Evolutionary conservation across 2,797 vertebrate genomes (phyloP), one percentile per base, ranked within the genome.

Genomic region (Parotocinclus haroldoi): DNA sequence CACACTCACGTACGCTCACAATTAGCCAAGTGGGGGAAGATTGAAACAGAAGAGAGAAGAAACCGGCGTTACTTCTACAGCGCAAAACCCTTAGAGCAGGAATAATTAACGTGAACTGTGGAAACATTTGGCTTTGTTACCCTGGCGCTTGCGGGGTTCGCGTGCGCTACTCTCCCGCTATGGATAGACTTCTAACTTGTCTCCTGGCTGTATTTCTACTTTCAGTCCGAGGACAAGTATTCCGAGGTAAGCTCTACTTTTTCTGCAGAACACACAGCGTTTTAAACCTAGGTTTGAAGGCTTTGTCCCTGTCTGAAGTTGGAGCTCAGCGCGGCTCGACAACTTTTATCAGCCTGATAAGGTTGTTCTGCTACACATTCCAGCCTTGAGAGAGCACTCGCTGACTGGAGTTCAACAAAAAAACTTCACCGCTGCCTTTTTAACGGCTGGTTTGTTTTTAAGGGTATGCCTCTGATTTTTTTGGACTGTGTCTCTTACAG

Each of bases 141-240:
- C 74, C 72, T 60, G 69, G 27, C 71, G 80, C 61, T 69, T 67
- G 73, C 76, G 69, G 74, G 74, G 63, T 66, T 53, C 72, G 65
- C 72, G 69, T 73, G 63, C 66, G 76, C 63, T 50, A 49, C 54
- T 75, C 78, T 77, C 75, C 63, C 58, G 79, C 76, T 45, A 83
- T 83, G 82, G 80, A 82, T 58, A 80, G 73, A 79, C 67, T 82
- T 81, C 44, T 79, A 79, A 76, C 78, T 74, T 74, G 74, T 73
- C 78, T 83, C 68, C 58, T 83, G 49, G 72, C 76, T 73, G 71
- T 63, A 57, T 63, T 74, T 72, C 16, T 71, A 74, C 40, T 79
- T 66, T 76, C 79, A 14, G 71, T 55, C 65, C 71, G 70, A 74
- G 75, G 78, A 72, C 80, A 73, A 75, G 73, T 78, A 56, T 82